These are phyloP conservation scores for Tinea pellionella DNA, from an alignment of 2,888 invertebrate species.

Conservation along the genomic window DNA sequence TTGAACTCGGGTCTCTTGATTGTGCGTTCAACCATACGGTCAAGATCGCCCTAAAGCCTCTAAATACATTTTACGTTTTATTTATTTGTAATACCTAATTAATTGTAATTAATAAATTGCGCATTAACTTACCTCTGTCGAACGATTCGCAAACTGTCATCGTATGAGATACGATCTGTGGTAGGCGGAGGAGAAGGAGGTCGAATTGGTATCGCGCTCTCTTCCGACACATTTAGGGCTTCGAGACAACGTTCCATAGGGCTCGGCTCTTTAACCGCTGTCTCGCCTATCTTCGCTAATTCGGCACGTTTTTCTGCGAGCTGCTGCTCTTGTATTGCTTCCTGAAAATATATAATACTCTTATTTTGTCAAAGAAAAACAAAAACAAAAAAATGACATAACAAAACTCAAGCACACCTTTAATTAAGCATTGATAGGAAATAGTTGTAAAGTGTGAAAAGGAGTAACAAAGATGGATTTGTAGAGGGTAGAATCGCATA, in stretches of 20 bases:
- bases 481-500: background rate
- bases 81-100: background rate
- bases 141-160: conserved; percentile 37
- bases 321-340: conserved; percentile 43
- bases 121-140: conserved; percentile 35
- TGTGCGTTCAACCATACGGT: too few species aligned
- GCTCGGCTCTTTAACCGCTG: conserved; percentile 47
- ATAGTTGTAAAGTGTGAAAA: background rate
- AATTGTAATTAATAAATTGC: too few species aligned
- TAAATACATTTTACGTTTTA: too few species aligned
- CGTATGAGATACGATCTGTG: conserved; percentile 49
- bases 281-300: conserved; percentile 47
- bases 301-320: conserved; percentile 40
- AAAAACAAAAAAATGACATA: background rate
- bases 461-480: background rate
- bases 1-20: too few species aligned
- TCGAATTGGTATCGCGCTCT: conserved; percentile 39
- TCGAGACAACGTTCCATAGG: conserved; percentile 51
- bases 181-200: conserved; percentile 47
- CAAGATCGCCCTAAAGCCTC: too few species aligned
- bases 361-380: too few species aligned
- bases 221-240: conserved; percentile 54
- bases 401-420: background rate
- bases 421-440: background rate
- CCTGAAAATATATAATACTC: conserved; percentile 24